Evolutionary conservation across 2,113 vertebrate genomes (phyloP), one percentile per base, ranked within the genome.

Genomic region (Apodemus speciosus): DNA sequence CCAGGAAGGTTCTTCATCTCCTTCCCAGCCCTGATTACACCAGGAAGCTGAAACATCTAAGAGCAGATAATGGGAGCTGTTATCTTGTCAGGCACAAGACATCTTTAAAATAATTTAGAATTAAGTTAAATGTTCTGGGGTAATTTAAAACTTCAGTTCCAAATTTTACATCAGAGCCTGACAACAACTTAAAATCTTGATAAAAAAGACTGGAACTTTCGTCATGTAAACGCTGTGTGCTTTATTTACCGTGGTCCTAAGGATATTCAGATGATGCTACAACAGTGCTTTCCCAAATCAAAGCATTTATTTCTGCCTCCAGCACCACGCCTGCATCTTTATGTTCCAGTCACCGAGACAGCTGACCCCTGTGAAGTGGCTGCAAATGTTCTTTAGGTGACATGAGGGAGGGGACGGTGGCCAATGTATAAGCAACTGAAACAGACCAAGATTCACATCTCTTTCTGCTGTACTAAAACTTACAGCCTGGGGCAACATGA

Each of bases 71-170:
- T 94, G 88, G 80, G 62, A 94, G 95, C 92, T 95, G 93, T 83
- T 96, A 90, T 94, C 88, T 94, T 96, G 95, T 96, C 88, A 95
- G 92, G 80, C 21, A 83, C 13, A 68, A 93, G 93, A 76, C 77
- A 91, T 83, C 60, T 97, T 94, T 92, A 90, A 94, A 96, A 88
- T 96, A 95, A 96, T 94, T 95, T 93, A 88, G 94, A 95, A 95
- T 94, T 97, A 94, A 95, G 89, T 95, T 95, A 96, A 94, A 77
- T 93, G 62, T 94, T 89, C 62, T 40, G 38, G 81, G 92, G 5
- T 85, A 85, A 94, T 91, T 93, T 96, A 85, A 94, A 96, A 90
- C 93, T 80, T 89, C 25, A 90, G 40, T 53, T 83, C 90, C 81
- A 3, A 91, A 73, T 94, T 91, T 88, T 68, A 81, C 56, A 43